These are phyloP conservation scores for Elanoides forficatus DNA, from an alignment of 2,113 vertebrate species.

Conservation along the genomic window DNA sequence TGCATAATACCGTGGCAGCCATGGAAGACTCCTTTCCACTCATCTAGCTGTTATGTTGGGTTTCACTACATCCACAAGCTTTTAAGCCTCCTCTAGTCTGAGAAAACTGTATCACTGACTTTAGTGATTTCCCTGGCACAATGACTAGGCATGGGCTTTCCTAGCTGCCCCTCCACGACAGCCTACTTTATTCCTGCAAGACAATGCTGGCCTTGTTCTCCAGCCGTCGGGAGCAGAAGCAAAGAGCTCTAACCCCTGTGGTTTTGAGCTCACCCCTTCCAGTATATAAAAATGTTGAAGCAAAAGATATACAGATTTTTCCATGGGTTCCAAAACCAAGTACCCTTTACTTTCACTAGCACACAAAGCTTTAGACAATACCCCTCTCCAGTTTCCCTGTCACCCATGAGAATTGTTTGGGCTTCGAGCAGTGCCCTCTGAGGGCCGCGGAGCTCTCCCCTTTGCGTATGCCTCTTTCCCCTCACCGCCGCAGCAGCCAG, in stretches of 20 bases:
- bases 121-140: not conserved
- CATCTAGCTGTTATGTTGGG: not conserved
- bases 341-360: not conserved
- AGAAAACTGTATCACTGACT: not conserved
- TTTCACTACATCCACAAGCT: not conserved
- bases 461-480: rapidly evolving
- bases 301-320: not conserved
- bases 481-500: not conserved
- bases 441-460: not conserved
- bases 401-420: not conserved
- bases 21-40: not conserved
- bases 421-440: not conserved
- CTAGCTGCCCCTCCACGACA: not conserved
- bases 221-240: not conserved
- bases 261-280: not conserved
- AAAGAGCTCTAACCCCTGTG: not conserved
- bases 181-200: not conserved
- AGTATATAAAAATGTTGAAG: not conserved
- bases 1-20: rapidly evolving
- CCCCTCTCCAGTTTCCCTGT: not conserved
- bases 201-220: not conserved
- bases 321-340: not conserved
- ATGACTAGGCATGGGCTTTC: not conserved
- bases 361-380: not conserved
- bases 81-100: not conserved